These are phyloP conservation scores for Actenoides lindsayi DNA, from an alignment of 2,113 vertebrate species.

Conservation along the genomic window DNA sequence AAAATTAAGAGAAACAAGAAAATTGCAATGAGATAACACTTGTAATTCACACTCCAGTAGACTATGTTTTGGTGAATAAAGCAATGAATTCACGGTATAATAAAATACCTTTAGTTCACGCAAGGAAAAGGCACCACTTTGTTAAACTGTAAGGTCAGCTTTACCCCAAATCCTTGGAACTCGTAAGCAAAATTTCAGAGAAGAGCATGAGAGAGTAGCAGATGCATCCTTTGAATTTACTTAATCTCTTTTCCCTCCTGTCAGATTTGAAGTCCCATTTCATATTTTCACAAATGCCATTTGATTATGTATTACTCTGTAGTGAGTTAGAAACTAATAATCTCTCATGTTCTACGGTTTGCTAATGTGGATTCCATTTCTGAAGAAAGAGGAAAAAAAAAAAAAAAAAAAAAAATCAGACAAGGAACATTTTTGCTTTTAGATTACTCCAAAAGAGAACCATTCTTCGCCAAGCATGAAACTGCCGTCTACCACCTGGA, in stretches of 20 bases:
- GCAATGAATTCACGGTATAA: not conserved
- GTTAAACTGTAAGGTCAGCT: not conserved
- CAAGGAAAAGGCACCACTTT: not conserved
- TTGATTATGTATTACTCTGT: not conserved
- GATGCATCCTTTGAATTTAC: not conserved
- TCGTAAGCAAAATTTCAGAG: not conserved
- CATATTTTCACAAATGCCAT: not conserved
- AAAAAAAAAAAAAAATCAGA: not conserved
- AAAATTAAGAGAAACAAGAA: not conserved
- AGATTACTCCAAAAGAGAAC: not conserved
- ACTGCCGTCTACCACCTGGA: constrained; percentile 36
- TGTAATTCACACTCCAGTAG: not conserved
- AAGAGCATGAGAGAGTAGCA: not conserved
- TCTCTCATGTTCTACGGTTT: not conserved
- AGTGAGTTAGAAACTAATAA: not conserved
- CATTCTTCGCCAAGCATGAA: not conserved
- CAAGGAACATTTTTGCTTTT: not conserved
- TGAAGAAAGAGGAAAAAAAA: not conserved
- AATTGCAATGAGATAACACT: not conserved
- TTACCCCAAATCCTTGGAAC: not conserved
- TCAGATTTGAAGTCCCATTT: not conserved
- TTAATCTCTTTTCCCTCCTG: not conserved
- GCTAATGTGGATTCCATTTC: not conserved
- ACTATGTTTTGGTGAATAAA: not conserved
- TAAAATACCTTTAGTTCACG: not conserved